These are phyloP conservation scores for Elaphurus davidianus DNA, from an alignment of 2,113 vertebrate genomes.

Conservation along the genomic window DNA sequence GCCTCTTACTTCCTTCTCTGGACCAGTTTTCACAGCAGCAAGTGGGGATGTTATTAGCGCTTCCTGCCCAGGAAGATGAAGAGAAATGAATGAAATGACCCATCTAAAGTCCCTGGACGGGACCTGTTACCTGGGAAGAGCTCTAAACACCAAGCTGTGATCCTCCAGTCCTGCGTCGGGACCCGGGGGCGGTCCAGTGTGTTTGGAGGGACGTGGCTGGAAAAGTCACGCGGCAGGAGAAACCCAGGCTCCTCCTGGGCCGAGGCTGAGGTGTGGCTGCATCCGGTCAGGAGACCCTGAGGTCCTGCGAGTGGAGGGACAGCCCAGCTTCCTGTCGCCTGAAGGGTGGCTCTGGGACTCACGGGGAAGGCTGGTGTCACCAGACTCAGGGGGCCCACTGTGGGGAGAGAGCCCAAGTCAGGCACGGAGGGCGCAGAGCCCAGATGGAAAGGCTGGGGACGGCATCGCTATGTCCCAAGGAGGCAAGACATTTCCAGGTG, in stretches of 20 bases:
- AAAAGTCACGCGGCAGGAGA: accelerated
- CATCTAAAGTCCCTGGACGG: not conserved
- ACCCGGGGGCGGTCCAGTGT: too few relatives aligned
- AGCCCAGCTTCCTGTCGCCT: not conserved
- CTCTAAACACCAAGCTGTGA: accelerated
- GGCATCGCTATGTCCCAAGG: accelerated
- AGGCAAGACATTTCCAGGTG: accelerated
- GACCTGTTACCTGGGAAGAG: accelerated
- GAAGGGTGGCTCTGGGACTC: accelerated
- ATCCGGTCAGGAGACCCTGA: not conserved
- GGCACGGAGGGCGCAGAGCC: accelerated
- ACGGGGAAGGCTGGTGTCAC: accelerated
- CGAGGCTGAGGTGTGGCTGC: accelerated
- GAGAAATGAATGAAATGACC: too few relatives aligned
- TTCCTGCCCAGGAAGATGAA: not conserved
- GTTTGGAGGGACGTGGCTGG: accelerated
- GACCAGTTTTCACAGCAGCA: accelerated
- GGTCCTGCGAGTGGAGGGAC: too few relatives aligned
- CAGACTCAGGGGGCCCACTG: not conserved
- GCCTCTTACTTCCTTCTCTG: not conserved
- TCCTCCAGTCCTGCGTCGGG: accelerated
- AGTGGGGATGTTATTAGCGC: accelerated
- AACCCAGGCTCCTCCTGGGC: not conserved
- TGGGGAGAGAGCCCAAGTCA: not conserved
- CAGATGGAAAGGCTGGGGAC: accelerated